A percentile compares a stretch with the other conserved stretches of the same genome.
Evolutionary conservation across 2,888 invertebrate genomes (phyloP).

Genomic region (Trachelus stipa): DNA sequence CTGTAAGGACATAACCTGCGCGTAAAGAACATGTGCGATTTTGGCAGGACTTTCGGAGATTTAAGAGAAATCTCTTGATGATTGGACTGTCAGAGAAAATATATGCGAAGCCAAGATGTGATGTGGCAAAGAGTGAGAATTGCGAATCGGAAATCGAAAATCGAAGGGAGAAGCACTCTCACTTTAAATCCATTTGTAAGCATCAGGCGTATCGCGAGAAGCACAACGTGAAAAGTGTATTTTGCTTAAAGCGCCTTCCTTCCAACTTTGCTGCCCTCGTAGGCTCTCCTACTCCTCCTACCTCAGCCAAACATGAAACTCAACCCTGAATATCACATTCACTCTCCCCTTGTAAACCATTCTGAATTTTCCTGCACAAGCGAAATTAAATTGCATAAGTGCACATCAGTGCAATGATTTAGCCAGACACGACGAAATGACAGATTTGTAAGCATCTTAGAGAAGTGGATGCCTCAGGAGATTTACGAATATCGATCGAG

Average conservation of each 20-base stretch:
- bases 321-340: neutral
- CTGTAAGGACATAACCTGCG: neutral
- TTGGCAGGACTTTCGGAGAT: neutral
- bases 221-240: neutral
- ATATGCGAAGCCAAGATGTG: neutral
- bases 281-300: neutral
- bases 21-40: neutral
- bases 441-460: neutral
- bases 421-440: neutral
- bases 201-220: slow-evolving; percentile 15
- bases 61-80: neutral
- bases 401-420: neutral
- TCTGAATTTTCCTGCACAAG: neutral
- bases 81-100: neutral
- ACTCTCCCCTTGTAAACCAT: neutral
- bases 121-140: slow-evolving; percentile 5
- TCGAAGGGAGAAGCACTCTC: slow-evolving; percentile 10
- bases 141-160: slow-evolving; percentile 11
- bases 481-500: too few species aligned
- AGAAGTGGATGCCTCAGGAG: neutral
- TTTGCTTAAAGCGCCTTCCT: neutral
- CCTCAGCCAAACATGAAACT: neutral
- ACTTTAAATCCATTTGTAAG: slow-evolving; percentile 24
- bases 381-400: neutral
- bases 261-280: neutral